These are phyloP conservation scores for Oreotrochilus melanogaster DNA, from an alignment of 2,113 vertebrate species.

Conservation along the genomic window DNA sequence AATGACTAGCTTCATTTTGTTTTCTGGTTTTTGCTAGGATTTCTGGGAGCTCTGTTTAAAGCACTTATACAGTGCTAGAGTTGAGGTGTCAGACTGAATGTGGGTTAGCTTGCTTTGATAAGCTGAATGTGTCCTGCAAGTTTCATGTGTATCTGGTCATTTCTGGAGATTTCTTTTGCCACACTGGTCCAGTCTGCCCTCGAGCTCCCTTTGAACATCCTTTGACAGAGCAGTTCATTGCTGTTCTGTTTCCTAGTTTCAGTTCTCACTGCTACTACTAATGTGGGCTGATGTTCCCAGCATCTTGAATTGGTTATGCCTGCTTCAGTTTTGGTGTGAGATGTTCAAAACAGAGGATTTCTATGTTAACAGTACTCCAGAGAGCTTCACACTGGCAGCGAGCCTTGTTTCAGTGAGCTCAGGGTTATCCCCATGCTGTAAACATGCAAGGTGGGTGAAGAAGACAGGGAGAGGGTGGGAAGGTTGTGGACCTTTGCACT, in stretches of 20 bases:
- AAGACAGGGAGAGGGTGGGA: not conserved
- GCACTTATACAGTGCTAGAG: accelerated
- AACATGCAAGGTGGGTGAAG: accelerated
- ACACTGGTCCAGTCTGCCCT: not conserved
- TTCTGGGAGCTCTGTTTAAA: not conserved
- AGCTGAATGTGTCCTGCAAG: not conserved
- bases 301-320: not conserved
- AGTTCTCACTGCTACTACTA: not conserved
- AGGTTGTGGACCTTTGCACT: not conserved
- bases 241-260: not conserved
- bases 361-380: not conserved
- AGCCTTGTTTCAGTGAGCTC: not conserved
- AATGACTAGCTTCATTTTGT: not conserved
- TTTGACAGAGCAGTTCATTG: not conserved
- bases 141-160: not conserved
- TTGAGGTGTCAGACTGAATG: not conserved
- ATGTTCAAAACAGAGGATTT: not conserved
- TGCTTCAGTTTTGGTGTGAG: not conserved
- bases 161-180: not conserved
- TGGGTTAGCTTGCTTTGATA: not conserved
- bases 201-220: not conserved
- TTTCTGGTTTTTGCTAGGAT: not conserved
- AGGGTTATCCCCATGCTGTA: not conserved
- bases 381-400: not conserved
- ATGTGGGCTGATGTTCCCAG: not conserved